A percentile compares a stretch with the other conserved stretches of the same genome.
phyloP scores from a whole-genome alignment of 2,113 vertebrate species.

The Oriolus oriolus region DNA sequence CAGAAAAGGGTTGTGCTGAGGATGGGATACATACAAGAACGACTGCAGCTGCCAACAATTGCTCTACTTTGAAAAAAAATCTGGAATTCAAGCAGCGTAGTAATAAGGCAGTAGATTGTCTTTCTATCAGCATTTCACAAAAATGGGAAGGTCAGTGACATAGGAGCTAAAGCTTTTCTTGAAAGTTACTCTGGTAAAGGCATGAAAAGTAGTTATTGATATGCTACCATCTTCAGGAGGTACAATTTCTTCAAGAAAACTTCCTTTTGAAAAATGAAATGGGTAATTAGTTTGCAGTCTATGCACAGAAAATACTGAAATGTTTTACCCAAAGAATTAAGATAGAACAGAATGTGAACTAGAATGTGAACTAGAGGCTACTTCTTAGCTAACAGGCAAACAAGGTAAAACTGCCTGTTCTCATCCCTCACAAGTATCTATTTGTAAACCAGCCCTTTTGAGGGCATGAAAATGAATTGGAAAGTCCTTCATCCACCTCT shows the following conservation, averaged over 20 bases:
- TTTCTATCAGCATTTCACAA: not conserved
- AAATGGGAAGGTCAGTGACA: not conserved
- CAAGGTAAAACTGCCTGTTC: not conserved
- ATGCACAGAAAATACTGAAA: not conserved
- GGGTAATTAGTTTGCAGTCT: not conserved
- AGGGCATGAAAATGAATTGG: not conserved
- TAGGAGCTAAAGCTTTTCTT: not conserved
- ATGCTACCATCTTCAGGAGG: not conserved
- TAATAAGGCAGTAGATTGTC: not conserved
- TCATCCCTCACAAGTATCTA: not conserved
- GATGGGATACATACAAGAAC: accelerated
- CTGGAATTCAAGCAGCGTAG: not conserved
- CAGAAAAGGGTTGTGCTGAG: not conserved
- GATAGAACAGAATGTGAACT: not conserved
- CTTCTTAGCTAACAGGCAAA: not conserved
- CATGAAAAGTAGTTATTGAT: not conserved
- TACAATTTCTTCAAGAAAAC: not conserved
- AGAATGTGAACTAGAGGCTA: not conserved
- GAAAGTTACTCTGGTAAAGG: not conserved
- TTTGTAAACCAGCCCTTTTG: not conserved
- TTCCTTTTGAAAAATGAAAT: not conserved
- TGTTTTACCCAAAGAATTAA: not conserved
- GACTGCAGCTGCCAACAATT: not conserved
- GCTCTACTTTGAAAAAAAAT: not conserved
- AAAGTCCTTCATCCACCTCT: not conserved